Evolutionary conservation across 2,113 vertebrate genomes (phyloP), one percentile per base, ranked within the genome.

Genomic region (Eptesicus fuscus): DNA sequence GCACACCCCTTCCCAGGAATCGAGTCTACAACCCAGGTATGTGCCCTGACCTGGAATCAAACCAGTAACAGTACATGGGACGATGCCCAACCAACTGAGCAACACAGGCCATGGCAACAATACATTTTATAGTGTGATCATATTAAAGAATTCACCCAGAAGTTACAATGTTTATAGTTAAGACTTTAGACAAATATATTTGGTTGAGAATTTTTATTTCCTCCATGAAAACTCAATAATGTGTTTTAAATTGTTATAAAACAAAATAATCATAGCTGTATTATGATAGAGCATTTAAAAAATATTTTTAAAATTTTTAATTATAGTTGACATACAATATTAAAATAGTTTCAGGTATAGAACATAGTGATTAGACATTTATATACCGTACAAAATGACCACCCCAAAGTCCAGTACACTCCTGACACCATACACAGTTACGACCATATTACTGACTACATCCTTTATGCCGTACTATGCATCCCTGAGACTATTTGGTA

Each of bases 161-260:
- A 76, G 9, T 40, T n/a, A 83, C 12, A 63, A 2, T 17, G 51
- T 71, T 89, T 51, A 18, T 83, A 74, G 42, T 80, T 80, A 92
- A 44, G 44, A 35, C 35, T 71, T 14, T 23, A 89, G 61, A 69
- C 30, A 78, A 77, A 77, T n/a, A 63, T 2, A 78, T 13, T 23
- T 61, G 37, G 16, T 91, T 87, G 9, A 87, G 56, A 82, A 95
- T 30, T 47, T 77, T 92, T 83, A 92, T 61, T 88, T 83, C 70
- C n/a, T 77, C 18, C 61, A 9, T 77, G 63, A 56, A 76, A 16
- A 77, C 8, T 30, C 30, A 28, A 35, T 53, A 83, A 85, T 3
- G 6, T 63, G 18, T 80, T 95, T 56, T 53, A 65, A 74, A 79
- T 1, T 63, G 77, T n/a, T 74, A 42, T 53, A 79, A 61, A 47